Evolutionary conservation across 2,888 invertebrate genomes (phyloP).

Genomic region (Diplolepis rosae): DNA sequence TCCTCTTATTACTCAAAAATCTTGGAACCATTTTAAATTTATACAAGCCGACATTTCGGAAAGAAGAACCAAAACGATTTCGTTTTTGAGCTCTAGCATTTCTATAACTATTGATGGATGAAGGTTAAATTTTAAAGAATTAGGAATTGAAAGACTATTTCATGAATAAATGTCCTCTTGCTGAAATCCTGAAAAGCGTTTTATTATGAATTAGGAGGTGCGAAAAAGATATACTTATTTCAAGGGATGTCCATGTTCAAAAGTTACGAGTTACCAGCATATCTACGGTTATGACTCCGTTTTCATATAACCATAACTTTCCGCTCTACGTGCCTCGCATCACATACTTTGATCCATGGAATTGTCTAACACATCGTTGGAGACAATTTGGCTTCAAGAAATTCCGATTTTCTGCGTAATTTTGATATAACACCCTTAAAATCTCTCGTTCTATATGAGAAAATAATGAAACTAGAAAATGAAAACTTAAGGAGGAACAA

Average conservation of each 20-base stretch:
- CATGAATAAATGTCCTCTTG: too few relatives aligned
- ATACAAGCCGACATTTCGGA: too few relatives aligned
- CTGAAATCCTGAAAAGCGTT: too few relatives aligned
- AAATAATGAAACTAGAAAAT: too few relatives aligned
- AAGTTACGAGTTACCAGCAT: constrained; percentile 13
- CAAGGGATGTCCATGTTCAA: not conserved
- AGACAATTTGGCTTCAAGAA: constrained; percentile 26
- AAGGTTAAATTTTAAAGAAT: too few relatives aligned
- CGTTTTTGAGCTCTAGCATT: too few relatives aligned
- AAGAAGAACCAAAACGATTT: too few relatives aligned
- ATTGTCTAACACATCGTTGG: constrained; percentile 17
- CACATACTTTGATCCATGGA: constrained; percentile 25
- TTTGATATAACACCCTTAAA: constrained; percentile 17
- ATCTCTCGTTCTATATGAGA: not conserved
- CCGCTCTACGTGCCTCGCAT: constrained; percentile 21
- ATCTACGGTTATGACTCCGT: constrained; percentile 27
- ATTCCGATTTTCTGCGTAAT: constrained; percentile 11
- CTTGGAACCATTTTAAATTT: too few relatives aligned
- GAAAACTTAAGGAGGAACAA: not conserved
- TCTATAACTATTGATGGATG: too few relatives aligned
- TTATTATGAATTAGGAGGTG: constrained; percentile 25
- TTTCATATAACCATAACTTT: constrained; percentile 28
- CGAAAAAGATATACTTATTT: constrained; percentile 5
- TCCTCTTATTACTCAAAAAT: not conserved
- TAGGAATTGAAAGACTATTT: too few relatives aligned